Conservation (phyloP, 2,113 vertebrate species). For the Scolopax mira region DNA sequence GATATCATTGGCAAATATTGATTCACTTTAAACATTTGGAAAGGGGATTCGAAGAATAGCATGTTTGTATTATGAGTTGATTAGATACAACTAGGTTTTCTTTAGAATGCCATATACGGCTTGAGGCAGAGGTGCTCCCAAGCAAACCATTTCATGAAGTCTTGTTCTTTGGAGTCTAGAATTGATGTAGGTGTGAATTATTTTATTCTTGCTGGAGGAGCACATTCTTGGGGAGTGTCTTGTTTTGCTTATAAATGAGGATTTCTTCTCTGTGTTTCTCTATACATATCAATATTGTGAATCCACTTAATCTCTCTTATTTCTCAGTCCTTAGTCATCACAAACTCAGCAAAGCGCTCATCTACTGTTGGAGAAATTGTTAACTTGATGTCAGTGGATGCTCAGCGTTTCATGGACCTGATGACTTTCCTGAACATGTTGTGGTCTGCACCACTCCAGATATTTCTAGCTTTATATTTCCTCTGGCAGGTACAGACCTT, state of each 20-base stretch:
- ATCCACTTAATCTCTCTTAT: not conserved
- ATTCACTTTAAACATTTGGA: not conserved
- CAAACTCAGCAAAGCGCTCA: conserved; percentile 87
- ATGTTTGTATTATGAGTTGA: not conserved
- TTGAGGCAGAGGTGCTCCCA: not conserved
- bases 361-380: conserved; percentile 93
- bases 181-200: not conserved
- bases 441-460: conserved; percentile 96
- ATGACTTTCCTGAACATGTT: conserved; percentile 89
- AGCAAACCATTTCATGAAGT: not conserved
- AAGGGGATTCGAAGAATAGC: not conserved
- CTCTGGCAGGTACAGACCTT: conserved; percentile 86
- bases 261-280: not conserved
- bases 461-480: conserved; percentile 90
- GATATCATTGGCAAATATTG: not conserved
- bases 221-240: not conserved
- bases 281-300: not conserved
- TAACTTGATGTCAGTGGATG: conserved; percentile 97
- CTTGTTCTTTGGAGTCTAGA: not conserved
- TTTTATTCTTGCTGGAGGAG: not conserved
- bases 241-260: not conserved
- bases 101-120: not conserved
- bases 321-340: conserved; percentile 88
- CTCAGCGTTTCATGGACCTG: conserved; percentile 91
- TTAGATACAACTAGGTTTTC: not conserved